phyloP scores from a whole-genome alignment of 2,797 vertebrate genomes.

The Gambelia wislizenii region DNA sequence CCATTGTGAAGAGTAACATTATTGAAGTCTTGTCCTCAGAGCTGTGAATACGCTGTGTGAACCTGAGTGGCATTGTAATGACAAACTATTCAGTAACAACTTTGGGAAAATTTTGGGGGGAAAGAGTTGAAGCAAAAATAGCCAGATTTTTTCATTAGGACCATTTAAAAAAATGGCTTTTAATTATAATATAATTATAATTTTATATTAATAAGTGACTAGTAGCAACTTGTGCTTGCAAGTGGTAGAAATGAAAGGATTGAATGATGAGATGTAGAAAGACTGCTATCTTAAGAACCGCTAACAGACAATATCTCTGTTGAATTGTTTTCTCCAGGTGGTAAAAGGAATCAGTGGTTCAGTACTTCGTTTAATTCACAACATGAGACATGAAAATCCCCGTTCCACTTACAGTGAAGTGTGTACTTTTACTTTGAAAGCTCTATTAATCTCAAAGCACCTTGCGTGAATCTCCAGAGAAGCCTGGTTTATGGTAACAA shows the following conservation, averaged over 20 bases:
- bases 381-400: not conserved
- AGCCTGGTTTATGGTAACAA: not conserved
- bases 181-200: not conserved
- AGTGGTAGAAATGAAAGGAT: not conserved
- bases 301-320: no score
- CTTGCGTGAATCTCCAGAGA: not conserved
- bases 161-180: not conserved
- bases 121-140: constrained; percentile 9
- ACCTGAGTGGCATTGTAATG: fast-evolving
- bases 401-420: not conserved
- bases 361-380: not conserved
- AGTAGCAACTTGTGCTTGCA: constrained; percentile 50
- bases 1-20: not conserved
- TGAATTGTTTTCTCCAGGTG: not conserved
- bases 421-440: not conserved
- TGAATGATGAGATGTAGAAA: not conserved
- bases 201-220: constrained; percentile 35
- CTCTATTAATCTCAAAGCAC: not conserved
- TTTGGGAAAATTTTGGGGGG: not conserved
- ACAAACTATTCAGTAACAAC: not conserved
- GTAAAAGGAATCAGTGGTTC: not conserved
- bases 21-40: not conserved
- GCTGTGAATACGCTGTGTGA: not conserved
- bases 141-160: not conserved
- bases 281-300: not conserved